A percentile compares a stretch with the other conserved stretches of the same genome.
Conservation (phyloP, 2,797 vertebrate genomes). For the Schizopygopsis pylzovi region DNA sequence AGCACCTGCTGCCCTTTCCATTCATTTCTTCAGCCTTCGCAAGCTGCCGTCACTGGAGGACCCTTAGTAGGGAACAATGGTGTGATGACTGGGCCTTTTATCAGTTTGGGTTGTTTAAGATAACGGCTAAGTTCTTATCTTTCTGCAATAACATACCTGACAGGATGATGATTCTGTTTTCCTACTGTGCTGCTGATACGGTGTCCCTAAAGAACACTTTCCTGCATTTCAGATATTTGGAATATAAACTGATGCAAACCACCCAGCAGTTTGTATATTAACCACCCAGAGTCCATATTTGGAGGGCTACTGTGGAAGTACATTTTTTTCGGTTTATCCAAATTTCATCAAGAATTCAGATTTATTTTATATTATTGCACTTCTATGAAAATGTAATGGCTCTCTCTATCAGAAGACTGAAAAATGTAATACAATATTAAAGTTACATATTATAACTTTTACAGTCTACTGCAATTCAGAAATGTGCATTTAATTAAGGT, state of each 20-base stretch:
- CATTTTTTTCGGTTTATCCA: not conserved
- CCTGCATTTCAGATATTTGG: not conserved
- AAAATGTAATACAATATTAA: not conserved
- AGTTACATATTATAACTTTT: not conserved
- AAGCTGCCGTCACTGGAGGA: not conserved
- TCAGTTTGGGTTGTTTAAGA: slow-evolving; percentile 23
- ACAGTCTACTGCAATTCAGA: not conserved
- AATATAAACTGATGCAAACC: slow-evolving; percentile 17
- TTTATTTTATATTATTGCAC: not conserved
- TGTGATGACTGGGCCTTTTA: not conserved
- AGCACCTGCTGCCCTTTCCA: slow-evolving; percentile 14
- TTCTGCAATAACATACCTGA: slow-evolving; percentile 28
- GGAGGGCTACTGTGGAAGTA: not conserved
- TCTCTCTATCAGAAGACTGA: not conserved
- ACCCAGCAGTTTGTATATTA: not conserved
- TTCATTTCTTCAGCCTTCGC: slow-evolving; percentile 31
- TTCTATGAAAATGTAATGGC: not conserved
- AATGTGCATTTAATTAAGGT: not conserved
- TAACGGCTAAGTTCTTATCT: slow-evolving; percentile 27
- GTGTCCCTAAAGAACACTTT: slow-evolving; percentile 8
- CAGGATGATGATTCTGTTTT: slow-evolving; percentile 13
- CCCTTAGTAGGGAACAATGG: not conserved
- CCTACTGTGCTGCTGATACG: not conserved
- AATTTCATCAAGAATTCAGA: not conserved
- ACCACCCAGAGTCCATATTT: not conserved